phyloP scores from a whole-genome alignment of 64 coral and sea anemone species.

The Actinia tenebrosa region DNA sequence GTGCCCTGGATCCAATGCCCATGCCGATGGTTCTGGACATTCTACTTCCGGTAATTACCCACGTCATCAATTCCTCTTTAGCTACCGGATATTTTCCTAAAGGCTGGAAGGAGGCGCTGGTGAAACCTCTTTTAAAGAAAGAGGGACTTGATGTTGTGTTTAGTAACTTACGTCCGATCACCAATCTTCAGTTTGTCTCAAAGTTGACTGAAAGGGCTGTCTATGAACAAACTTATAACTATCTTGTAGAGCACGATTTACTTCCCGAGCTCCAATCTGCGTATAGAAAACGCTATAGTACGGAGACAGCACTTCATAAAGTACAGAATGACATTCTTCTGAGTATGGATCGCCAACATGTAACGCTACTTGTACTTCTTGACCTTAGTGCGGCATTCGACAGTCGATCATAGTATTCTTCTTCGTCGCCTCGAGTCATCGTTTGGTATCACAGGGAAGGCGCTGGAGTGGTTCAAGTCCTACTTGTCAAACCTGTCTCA shows the following conservation, averaged over 20 bases:
- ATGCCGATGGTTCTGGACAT: background rate
- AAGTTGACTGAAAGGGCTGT: conserved; percentile 19
- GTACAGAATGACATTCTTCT: conserved; percentile 25
- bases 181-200: conserved; percentile 18
- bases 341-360: conserved; percentile 15
- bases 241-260: background rate
- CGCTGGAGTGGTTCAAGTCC: conserved; percentile 21
- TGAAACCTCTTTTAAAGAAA: no score
- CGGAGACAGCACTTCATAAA: conserved; percentile 21
- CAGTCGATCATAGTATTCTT: conserved; percentile 9
- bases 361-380: conserved; percentile 18
- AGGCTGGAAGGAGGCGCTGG: conserved; percentile 31
- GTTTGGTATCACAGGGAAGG: background rate
- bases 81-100: background rate
- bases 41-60: background rate
- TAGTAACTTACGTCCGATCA: conserved; percentile 11
- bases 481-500: no score
- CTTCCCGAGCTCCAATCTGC: conserved; percentile 10
- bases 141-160: background rate
- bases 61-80: background rate
- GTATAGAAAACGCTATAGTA: conserved; percentile 8
- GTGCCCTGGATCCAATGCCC: background rate
- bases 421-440: background rate
- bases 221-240: conserved; percentile 20
- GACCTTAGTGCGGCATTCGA: conserved; percentile 24